A percentile compares a stretch with the other conserved stretches of the same genome.
These are phyloP conservation scores for Pempheris klunzingeri DNA, from an alignment of 2,797 vertebrate genomes.

Conservation along the genomic window DNA sequence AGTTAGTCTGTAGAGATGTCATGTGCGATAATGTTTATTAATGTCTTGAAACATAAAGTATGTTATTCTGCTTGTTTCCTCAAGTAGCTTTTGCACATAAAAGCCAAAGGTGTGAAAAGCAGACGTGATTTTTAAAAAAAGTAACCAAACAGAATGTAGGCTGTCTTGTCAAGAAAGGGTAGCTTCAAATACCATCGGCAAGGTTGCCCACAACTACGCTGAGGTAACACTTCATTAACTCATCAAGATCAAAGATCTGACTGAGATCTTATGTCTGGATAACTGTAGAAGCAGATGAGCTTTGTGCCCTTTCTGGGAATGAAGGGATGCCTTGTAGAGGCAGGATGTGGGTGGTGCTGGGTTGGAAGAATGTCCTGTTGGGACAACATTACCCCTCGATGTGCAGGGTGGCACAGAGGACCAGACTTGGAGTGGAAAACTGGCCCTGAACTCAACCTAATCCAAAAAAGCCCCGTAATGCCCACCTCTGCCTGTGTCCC, in stretches of 20 bases:
- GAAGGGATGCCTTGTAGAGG: conserved; percentile 62
- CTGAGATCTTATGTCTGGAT: conserved; percentile 19
- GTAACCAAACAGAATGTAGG: conserved; percentile 57
- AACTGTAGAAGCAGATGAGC: conserved; percentile 54
- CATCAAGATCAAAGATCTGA: conserved; percentile 46
- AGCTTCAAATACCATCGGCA: not conserved
- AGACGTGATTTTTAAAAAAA: conserved; percentile 10
- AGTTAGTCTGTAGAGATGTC: conserved; percentile 27
- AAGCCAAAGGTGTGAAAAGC: conserved; percentile 68
- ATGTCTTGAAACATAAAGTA: conserved; percentile 25
- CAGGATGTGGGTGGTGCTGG: conserved; percentile 51
- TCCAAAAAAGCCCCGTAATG: conserved; percentile 79
- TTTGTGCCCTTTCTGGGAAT: conserved; percentile 72
- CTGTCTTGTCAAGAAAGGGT: conserved; percentile 30
- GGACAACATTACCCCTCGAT: conserved; percentile 75
- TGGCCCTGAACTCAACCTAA: conserved; percentile 74
- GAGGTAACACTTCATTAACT: conserved; percentile 25
- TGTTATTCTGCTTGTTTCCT: conserved; percentile 44
- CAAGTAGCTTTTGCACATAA: conserved; percentile 67
- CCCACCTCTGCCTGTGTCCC: conserved; percentile 69
- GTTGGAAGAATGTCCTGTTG: conserved; percentile 77
- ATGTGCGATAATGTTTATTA: conserved; percentile 40
- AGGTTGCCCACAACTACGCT: conserved; percentile 11
- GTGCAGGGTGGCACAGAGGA: conserved; percentile 71
- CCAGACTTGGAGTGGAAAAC: conserved; percentile 86